These are phyloP conservation scores for Ypsolopha sequella DNA, from an alignment of 2,888 invertebrate species.

Conservation along the genomic window DNA sequence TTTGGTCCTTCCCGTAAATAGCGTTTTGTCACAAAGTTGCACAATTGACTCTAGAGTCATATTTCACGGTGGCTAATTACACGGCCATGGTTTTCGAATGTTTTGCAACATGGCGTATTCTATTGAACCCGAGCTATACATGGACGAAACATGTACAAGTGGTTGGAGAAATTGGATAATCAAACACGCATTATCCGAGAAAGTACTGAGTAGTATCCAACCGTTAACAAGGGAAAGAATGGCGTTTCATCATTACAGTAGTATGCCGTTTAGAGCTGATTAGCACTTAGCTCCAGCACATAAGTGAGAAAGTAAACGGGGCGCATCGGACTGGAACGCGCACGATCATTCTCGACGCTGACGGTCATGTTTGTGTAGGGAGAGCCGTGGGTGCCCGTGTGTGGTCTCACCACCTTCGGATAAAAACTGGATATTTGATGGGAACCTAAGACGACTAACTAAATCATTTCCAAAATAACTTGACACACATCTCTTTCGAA, in stretches of 20 bases:
- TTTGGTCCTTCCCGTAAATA: slow-evolving; percentile 64
- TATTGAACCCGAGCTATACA: slow-evolving; percentile 10
- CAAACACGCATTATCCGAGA: slow-evolving; percentile 31
- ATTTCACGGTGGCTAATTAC: slow-evolving; percentile 60
- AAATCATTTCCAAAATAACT: background rate
- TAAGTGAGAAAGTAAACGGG: slow-evolving; percentile 47
- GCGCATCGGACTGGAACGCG: slow-evolving; percentile 29
- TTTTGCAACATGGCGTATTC: slow-evolving; percentile 23
- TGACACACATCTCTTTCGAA: background rate
- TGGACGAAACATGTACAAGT: slow-evolving; percentile 4
- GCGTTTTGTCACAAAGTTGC: slow-evolving; percentile 47
- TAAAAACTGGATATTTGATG: background rate
- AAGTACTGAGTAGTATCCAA: slow-evolving; percentile 42
- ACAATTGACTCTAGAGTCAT: slow-evolving; percentile 43
- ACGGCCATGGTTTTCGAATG: slow-evolving; percentile 25
- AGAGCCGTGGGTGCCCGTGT: slow-evolving; percentile 41
- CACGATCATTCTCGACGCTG: slow-evolving; percentile 33
- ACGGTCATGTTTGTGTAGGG: slow-evolving; percentile 50
- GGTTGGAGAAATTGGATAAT: slow-evolving; percentile 15
- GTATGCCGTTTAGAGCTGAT: slow-evolving; percentile 53
- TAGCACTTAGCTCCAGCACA: slow-evolving; percentile 33
- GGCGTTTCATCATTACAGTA: slow-evolving; percentile 53
- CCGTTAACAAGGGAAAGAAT: slow-evolving; percentile 54
- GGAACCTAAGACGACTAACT: background rate
- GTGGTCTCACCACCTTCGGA: slow-evolving; percentile 35